Conservation (phyloP, 2,113 vertebrate species). For the Ascaphus truei region DNA sequence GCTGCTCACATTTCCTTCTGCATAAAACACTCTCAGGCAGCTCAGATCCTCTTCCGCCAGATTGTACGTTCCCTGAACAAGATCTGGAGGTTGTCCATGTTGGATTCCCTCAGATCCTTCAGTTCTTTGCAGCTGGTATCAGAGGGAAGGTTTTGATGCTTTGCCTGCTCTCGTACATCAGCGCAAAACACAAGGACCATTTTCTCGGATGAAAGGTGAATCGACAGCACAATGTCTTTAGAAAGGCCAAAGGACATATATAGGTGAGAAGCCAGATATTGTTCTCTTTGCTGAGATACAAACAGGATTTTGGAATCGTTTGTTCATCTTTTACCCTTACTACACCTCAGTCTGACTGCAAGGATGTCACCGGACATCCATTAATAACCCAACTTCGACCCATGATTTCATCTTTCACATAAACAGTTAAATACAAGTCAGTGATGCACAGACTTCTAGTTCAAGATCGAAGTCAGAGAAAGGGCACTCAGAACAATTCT, state of each 20-base stretch:
- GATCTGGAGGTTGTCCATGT: conserved; percentile 1
- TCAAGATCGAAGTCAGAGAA: too few relatives aligned
- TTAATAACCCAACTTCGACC: too few relatives aligned
- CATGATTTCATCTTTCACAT: too few relatives aligned
- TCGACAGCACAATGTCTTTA: not conserved
- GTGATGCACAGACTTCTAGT: too few relatives aligned
- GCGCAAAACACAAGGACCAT: conserved; percentile 12
- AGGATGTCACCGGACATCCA: not conserved
- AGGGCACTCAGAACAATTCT: too few relatives aligned
- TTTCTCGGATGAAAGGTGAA: conserved; percentile 23
- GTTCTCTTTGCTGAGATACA: not conserved
- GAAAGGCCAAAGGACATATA: not conserved
- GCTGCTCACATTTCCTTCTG: too few relatives aligned
- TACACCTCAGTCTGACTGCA: too few relatives aligned
- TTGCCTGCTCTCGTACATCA: conserved; percentile 4
- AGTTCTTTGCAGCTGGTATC: not conserved
- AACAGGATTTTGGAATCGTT: not conserved
- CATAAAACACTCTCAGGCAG: too few relatives aligned
- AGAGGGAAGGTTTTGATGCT: conserved; percentile 1
- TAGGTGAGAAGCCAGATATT: not conserved
- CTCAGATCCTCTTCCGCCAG: too few relatives aligned
- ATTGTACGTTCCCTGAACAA: too few relatives aligned
- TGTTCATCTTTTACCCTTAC: not conserved
- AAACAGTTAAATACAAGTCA: too few relatives aligned
- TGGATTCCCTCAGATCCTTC: not conserved